Evolutionary conservation across 2,113 vertebrate genomes (phyloP).

Genomic region (Anhinga rufa): DNA sequence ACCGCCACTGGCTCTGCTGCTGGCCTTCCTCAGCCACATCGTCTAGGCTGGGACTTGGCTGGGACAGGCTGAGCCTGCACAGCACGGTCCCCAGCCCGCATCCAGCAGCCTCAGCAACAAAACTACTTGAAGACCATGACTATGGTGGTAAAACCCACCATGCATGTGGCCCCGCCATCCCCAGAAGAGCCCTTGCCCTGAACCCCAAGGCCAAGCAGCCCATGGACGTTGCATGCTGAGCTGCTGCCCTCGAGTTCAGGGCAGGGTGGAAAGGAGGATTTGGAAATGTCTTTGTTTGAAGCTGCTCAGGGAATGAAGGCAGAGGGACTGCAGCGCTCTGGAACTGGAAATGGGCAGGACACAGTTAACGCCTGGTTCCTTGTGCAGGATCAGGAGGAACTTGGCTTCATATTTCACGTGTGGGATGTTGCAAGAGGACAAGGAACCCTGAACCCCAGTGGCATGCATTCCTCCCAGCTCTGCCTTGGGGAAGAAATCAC

Average conservation of each 20-base stretch:
- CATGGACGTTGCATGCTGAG: not conserved
- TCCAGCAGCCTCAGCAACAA: not conserved
- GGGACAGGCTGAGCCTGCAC: not conserved
- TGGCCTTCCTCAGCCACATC: accelerated
- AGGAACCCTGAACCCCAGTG: constrained; percentile 16
- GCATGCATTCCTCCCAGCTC: not conserved
- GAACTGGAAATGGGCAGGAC: not conserved
- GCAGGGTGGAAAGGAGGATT: not conserved
- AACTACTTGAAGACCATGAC: not conserved
- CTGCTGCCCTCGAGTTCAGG: not conserved
- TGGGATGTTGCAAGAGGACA: constrained; percentile 41
- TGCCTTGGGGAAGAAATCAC: not conserved
- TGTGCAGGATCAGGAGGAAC: constrained; percentile 32
- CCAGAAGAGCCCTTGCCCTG: not conserved
- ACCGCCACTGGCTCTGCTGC: not conserved
- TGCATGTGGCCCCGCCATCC: accelerated
- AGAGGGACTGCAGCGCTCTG: not conserved
- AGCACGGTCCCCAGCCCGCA: not conserved
- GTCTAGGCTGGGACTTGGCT: not conserved
- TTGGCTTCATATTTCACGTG: constrained; percentile 36
- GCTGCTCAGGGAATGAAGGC: not conserved
- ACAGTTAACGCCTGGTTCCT: constrained; percentile 19
- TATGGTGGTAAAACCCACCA: not conserved
- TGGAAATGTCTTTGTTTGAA: not conserved
- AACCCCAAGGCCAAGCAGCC: not conserved